Evolutionary conservation across 2,888 invertebrate genomes (phyloP), one percentile per base, ranked within the genome.

Genomic region (Drosophila putrida): DNA sequence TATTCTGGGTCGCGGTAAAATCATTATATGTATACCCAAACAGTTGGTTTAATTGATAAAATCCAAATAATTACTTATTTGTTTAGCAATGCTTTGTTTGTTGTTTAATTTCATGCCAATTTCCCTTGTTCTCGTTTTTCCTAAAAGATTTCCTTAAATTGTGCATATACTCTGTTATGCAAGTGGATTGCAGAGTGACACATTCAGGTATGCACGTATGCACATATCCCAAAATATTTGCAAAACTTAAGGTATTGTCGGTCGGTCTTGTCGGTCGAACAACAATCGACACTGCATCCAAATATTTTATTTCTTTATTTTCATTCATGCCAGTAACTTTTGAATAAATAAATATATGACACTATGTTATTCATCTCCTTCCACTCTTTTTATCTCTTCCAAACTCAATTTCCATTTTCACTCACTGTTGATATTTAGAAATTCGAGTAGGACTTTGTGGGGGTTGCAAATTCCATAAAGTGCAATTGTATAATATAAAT

Each of bases 401-500:
- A 15, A 50, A 39, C 25, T 27, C 13, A 6, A 41, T 49, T 20
- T 9, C 25, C 43, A 49, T 25, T 47, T 39, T 46, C 46, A 44
- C 4, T 35, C 15, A 28, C 11, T 36, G 35, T 35, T 55, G 20
- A 13, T 33, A 43, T 55, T 33, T 20, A 31, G 33, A 43, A 55
- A 41, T 63, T 46, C 38, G 9, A 53, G 43, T 20, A n/a, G 49
- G 13, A 10, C 38, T 35, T 31, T 20, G 31, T 36, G 27, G 11
- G 35, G 54, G 6, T 41, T 71, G 60, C 49, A 74, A 77, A 63
- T 75, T 79, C 73, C 57, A 71, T 74, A 51, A 75, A 82, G 70
- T 75, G 82, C 70, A 82, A 63, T 78, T 70, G 78, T 71, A 71
- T 68, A 75, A 85, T 78, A 88, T 72, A 59, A 74, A 75, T 78